These are phyloP conservation scores for Megaustenia siamemsis DNA, from an alignment of 2,888 invertebrate species.

Conservation along the genomic window DNA sequence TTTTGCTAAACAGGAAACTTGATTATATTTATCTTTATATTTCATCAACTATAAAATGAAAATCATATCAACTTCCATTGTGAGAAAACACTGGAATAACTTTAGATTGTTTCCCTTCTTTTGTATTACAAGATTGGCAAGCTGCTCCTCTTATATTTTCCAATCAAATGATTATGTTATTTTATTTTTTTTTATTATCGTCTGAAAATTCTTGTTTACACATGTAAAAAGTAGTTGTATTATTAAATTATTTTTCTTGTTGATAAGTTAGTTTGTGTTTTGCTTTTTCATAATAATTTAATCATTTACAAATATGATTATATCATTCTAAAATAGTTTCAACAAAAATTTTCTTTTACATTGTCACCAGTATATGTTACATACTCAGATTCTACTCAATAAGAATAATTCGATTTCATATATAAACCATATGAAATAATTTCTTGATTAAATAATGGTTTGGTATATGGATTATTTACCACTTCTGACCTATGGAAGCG, in stretches of 20 bases:
- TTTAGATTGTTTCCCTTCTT: constrained; percentile 54
- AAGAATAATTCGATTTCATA: constrained; percentile 31
- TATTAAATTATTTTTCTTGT: constrained; percentile 6
- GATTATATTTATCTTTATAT: constrained; percentile 49
- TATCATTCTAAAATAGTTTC: neutral
- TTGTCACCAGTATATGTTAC: neutral
- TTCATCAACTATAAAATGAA: constrained; percentile 55
- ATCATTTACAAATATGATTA: neutral
- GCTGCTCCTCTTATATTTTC: constrained; percentile 41
- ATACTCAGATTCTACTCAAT: neutral
- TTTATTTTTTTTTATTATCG: constrained; percentile 6
- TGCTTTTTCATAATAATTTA: neutral
- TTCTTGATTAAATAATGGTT: constrained; percentile 32
- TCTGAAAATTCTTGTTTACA: neutral
- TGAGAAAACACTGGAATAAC: constrained; percentile 56
- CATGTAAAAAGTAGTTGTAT: constrained; percentile 1
- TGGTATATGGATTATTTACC: constrained; percentile 4
- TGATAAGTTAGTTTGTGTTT: neutral
- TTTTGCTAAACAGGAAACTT: constrained; percentile 46
- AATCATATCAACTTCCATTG: constrained; percentile 57
- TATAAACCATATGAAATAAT: constrained; percentile 16
- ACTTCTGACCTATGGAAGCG: too few relatives aligned
- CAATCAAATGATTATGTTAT: constrained; percentile 41
- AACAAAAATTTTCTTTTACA: constrained; percentile 13
- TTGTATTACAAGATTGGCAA: constrained; percentile 57